Base-by-base conservation (phyloP, 2,113 vertebrate genomes). In the Eptatretus burgeri region DNA sequence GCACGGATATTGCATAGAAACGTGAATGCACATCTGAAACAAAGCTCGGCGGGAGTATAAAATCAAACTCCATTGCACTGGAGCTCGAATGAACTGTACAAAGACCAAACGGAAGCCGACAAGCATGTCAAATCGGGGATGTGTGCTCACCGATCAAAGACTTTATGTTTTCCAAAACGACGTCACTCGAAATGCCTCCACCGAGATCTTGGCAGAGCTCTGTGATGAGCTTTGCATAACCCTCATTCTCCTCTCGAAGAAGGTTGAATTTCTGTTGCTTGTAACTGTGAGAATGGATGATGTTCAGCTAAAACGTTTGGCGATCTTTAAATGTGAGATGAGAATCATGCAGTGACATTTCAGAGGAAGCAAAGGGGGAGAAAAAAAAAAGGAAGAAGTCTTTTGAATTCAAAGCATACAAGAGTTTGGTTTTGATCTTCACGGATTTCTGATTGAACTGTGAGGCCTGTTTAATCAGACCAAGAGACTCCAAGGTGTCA, bases 371-470 rank as follows among this genome's bases (percentile, higher is more conserved):
- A 16, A 18, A 11, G 5, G 2, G 14, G 18, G 5, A 14, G 7
- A 41, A 41, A 41, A 41, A 41, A 41, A 7, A 41, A 41, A 41
- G 7, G 7, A 41, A 41, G 27, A 41, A 5, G 27, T 7, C 3
- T 41, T 41, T 41, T 41, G 27, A 41, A 41, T 41, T 41, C 27
- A 41, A 41, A 41, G 83, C 89, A 91, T 77, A 98, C 89, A 98
- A 98, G 67, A 98, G 79, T 72, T 98, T 98, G 67, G 91, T 95
- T 77, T 98, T 98, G 76, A 98, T 98, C 79, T 98, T 95, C 62
- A 98, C 89, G 66, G 89, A 94, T 75, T 98, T 95, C 74, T 95
- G 91, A 76, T 98, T 98, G 73, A 98, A 98, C 69, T 98, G 89
- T 68, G 88, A 85, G 64, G 91, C 88, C 67, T 95, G 89, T 71